Conservation (phyloP, 2,113 vertebrate genomes). For the Nothoprocta perdicaria region DNA sequence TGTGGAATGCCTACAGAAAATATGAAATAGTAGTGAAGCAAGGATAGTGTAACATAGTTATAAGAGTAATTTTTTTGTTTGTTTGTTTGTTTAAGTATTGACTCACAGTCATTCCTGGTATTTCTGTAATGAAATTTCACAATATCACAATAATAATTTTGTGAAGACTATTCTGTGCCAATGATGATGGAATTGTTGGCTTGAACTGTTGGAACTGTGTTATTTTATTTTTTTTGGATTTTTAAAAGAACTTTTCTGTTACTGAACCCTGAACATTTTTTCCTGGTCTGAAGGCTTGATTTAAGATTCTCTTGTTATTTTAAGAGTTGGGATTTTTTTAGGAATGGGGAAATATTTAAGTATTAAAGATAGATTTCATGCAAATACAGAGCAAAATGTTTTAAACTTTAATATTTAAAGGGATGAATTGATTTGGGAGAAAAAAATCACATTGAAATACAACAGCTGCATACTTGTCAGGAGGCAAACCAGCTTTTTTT, state of each 20-base stretch:
- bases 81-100: not conserved
- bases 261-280: not conserved
- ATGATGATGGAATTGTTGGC: not conserved
- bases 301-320: not conserved
- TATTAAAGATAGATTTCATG: not conserved
- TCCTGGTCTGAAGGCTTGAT: not conserved
- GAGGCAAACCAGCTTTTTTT: not conserved
- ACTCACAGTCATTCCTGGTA: slow-evolving; percentile 33
- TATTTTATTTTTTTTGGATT: not conserved
- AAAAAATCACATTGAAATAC: not conserved
- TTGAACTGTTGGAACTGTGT: not conserved
- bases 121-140: slow-evolving; percentile 42
- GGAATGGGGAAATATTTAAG: not conserved
- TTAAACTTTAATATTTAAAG: not conserved
- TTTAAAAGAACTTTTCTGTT: not conserved
- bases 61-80: not conserved
- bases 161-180: not conserved
- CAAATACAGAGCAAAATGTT: not conserved
- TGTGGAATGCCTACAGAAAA: slow-evolving; percentile 20
- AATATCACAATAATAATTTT: slow-evolving; percentile 1
- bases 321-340: not conserved
- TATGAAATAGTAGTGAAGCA: not conserved
- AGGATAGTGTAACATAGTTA: slow-evolving; percentile 13
- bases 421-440: not conserved
- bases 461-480: not conserved